Evolutionary conservation across 2,797 vertebrate genomes (phyloP).

Genomic region (Lophius americanus): DNA sequence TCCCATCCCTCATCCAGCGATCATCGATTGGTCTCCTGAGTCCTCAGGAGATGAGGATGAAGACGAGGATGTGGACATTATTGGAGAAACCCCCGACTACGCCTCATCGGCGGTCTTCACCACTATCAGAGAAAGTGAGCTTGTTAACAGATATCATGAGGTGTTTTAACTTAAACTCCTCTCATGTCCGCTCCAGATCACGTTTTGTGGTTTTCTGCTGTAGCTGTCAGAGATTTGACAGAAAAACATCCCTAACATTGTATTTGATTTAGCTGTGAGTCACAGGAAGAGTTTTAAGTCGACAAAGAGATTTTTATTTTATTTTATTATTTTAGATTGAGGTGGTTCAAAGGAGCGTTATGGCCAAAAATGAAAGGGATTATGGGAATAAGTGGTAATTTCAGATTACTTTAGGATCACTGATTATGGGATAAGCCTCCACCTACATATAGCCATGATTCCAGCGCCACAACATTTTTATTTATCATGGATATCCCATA

Average conservation of each 20-base stretch:
- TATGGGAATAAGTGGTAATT: too few species aligned
- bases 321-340: neutral
- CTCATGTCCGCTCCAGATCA: neutral
- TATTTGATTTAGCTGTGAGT: conserved; percentile 11
- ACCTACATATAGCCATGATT: too few species aligned
- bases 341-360: too few species aligned
- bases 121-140: conserved; percentile 24
- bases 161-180: conserved; percentile 2
- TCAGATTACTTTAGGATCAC: too few species aligned
- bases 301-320: too few species aligned
- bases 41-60: conserved; percentile 41
- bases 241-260: neutral
- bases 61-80: conserved; percentile 51
- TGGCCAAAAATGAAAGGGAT: too few species aligned
- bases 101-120: neutral
- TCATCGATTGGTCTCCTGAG: conserved; percentile 43
- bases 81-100: conserved; percentile 16
- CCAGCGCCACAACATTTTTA: too few species aligned
- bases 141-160: neutral
- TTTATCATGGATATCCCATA: too few species aligned
- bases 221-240: neutral
- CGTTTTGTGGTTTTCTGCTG: neutral
- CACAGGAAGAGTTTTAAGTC: neutral
- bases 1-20: conserved; percentile 29
- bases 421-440: too few species aligned